Base-by-base conservation (phyloP, 2,113 vertebrate genomes). In the Machaerirhynchus nigripectus region DNA sequence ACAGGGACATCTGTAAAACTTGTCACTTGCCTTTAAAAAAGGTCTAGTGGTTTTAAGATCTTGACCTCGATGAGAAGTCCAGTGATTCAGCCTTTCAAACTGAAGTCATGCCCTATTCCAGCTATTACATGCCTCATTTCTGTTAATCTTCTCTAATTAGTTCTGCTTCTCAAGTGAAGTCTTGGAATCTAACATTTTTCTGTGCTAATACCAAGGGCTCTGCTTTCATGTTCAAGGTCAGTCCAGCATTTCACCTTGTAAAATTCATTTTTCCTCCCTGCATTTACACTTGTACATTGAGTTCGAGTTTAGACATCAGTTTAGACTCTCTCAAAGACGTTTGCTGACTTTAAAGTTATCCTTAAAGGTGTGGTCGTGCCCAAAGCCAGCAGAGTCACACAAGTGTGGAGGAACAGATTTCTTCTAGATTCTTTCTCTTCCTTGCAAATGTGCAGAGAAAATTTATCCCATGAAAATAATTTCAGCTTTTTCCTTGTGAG, bases 81-180 rank as follows among this genome's bases (percentile, higher is more conserved):
- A 79, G 49, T 28, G 57, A 77, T 87, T 85, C 85, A 86, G 79
- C 44, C 55, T 94, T 89, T 93, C 65, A 59, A 73, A 83, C 63
- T n/a, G 7, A 39, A 76, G 59, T 93, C 59, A 70, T 94, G 56
- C 91, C 80, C 90, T 89, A 94, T 91, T 96, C 94, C 74, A 90
- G 61, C 49, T 89, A 94, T 96, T 97, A 93, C 60, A 84, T 80
- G 93, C 93, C 79, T 97, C 84, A 83, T 75, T 96, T 95, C 82
- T 69, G 91, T 94, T 95, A 96, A 97, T 96, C 85, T 90, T 78
- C 73, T 93, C 71, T 94, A 95, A 96, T 98, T 97, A 95, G 82
- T 97, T 98, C 97, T 96, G 94, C 90, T 94, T 92, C 81, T 89
- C 82, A 91, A 88, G 79, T 88, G 78, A 89, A 83, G 74, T 81